Conservation (phyloP, 1,140 invertebrate genomes). For the Prorops nasuta region DNA sequence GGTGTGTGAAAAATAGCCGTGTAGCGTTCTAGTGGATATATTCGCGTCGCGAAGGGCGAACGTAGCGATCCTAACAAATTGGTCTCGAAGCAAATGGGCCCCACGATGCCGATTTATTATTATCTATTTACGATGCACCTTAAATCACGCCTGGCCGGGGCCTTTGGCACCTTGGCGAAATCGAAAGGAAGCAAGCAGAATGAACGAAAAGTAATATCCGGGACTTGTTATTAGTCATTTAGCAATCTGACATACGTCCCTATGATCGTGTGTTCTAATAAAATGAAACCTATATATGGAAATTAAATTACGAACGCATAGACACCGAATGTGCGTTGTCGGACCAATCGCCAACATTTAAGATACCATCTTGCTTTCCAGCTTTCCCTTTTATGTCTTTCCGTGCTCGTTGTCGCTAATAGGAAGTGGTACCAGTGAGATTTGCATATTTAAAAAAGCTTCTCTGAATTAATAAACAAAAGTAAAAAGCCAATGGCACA, state of each 20-base stretch:
- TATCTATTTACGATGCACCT: slow-evolving; percentile 37
- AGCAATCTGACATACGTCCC: slow-evolving; percentile 20
- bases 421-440: too few relatives aligned
- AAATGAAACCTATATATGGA: neutral
- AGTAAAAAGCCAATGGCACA: too few relatives aligned
- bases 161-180: slow-evolving; percentile 22
- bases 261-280: neutral
- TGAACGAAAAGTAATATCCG: slow-evolving; percentile 12
- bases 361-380: neutral
- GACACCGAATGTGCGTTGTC: neutral
- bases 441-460: too few relatives aligned
- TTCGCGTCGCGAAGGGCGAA: slow-evolving; percentile 31
- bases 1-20: slow-evolving; percentile 30
- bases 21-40: slow-evolving; percentile 29
- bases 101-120: slow-evolving; percentile 36
- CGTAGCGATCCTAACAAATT: slow-evolving; percentile 38
- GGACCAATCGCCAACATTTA: neutral
- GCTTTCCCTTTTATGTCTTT: neutral
- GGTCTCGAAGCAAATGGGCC: slow-evolving; percentile 35
- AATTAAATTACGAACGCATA: neutral
- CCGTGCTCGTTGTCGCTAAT: neutral
- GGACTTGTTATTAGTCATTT: slow-evolving; percentile 22
- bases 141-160: slow-evolving; percentile 26
- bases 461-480: too few relatives aligned
- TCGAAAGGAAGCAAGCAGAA: too few relatives aligned